Conservation (phyloP, 2,113 vertebrate species). For the Dinomys branickii region DNA sequence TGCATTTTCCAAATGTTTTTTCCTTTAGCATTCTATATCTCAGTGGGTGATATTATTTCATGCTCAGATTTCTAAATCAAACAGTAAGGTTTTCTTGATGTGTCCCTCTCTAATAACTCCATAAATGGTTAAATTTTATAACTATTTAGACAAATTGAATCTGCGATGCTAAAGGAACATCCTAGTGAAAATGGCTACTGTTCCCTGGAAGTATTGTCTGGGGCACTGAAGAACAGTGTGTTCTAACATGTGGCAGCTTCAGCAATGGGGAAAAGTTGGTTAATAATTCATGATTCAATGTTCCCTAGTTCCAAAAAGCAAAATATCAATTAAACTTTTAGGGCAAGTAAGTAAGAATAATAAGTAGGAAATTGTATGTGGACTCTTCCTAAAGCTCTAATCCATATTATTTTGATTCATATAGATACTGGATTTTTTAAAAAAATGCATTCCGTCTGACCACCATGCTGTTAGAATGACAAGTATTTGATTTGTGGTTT, state of each 20-base stretch:
- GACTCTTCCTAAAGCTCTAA: background rate
- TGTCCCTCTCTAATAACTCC: background rate
- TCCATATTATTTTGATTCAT: background rate
- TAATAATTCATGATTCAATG: background rate
- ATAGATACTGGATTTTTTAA: background rate
- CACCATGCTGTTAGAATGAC: background rate
- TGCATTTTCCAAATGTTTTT: background rate
- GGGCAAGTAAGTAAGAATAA: background rate
- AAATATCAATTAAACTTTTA: background rate
- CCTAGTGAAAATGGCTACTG: background rate
- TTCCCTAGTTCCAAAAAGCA: background rate
- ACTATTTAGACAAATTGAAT: too few species aligned
- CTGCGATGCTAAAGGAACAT: background rate
- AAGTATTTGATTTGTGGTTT: background rate
- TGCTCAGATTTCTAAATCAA: background rate
- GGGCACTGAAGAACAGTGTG: background rate
- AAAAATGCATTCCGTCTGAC: background rate
- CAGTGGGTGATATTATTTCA: background rate
- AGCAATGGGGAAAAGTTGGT: background rate
- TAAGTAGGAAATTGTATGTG: background rate
- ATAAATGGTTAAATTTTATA: too few species aligned
- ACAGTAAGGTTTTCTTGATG: background rate
- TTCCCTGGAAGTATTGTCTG: too few species aligned
- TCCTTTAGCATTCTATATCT: background rate
- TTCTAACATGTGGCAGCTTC: background rate